Evolutionary conservation across 2,113 vertebrate genomes (phyloP).

Genomic region (Mobula hypostoma): DNA sequence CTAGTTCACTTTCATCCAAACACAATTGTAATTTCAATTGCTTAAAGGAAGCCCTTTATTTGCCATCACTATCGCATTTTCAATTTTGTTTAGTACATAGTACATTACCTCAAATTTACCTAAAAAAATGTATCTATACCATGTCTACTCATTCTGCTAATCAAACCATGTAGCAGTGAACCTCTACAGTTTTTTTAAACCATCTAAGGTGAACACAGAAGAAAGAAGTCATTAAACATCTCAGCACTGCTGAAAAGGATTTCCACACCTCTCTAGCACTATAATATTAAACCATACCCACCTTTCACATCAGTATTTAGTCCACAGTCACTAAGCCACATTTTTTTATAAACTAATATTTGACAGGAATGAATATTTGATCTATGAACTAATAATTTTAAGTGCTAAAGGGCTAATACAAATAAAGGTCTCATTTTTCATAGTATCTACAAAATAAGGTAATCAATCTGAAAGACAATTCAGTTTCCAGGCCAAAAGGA

Average conservation of each 20-base stretch:
- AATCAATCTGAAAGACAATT: neutral
- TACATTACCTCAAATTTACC: neutral
- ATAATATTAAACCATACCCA: neutral
- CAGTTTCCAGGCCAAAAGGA: neutral
- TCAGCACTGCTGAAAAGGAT: no score
- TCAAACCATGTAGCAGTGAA: neutral
- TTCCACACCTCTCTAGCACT: neutral
- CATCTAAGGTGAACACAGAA: neutral
- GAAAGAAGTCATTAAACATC: neutral
- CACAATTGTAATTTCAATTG: neutral
- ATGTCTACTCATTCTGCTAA: neutral
- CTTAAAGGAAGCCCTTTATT: neutral
- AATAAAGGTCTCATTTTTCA: neutral
- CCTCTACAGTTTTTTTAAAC: neutral
- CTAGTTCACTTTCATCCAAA: neutral
- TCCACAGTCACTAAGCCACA: neutral
- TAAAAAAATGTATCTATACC: neutral
- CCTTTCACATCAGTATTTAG: neutral
- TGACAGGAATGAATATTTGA: neutral
- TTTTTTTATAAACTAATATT: neutral
- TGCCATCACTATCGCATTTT: neutral
- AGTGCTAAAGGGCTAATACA: conserved; percentile 8
- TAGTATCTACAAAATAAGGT: neutral
- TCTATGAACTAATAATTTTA: neutral
- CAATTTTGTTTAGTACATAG: no score